A percentile compares a stretch with the other conserved stretches of the same genome.
phyloP scores from a whole-genome alignment of 2,888 invertebrate genomes.

The Ennomos quercinarius region DNA sequence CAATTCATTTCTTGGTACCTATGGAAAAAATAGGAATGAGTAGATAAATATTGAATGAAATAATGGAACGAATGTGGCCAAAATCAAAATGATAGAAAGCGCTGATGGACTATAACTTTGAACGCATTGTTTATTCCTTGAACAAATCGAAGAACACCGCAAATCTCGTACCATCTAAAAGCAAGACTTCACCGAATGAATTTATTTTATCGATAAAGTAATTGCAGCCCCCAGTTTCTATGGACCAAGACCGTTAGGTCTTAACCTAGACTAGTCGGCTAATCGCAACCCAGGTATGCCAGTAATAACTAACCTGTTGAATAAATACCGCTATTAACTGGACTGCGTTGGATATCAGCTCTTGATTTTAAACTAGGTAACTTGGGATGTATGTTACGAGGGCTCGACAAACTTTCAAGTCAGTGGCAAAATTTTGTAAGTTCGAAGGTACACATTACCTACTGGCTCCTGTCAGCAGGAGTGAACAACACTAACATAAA shows the following conservation, averaged over 20 bases:
- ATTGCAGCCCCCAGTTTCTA: slow-evolving; percentile 55
- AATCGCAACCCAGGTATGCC: slow-evolving; percentile 49
- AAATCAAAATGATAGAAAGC: no score
- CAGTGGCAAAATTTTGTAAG: no score
- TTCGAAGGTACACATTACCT: no score
- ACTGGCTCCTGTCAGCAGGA: no score
- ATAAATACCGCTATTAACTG: slow-evolving; percentile 16
- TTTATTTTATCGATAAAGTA: slow-evolving; percentile 56
- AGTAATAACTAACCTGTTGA: slow-evolving; percentile 32
- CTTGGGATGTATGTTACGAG: neutral
- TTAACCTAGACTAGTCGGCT: slow-evolving; percentile 52
- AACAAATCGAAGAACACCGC: neutral
- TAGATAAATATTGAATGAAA: no score
- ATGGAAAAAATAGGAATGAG: no score
- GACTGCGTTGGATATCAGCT: neutral
- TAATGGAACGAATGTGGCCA: no score
- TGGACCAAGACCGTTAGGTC: slow-evolving; percentile 59
- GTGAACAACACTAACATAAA: no score
- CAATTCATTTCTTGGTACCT: no score
- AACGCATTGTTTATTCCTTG: no score
- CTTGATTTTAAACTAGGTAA: slow-evolving; percentile 10
- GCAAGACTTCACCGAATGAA: slow-evolving; percentile 39
- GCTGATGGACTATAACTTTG: no score
- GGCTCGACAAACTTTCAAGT: neutral
- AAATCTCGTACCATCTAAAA: slow-evolving; percentile 42